Base-by-base conservation (phyloP, 2,888 invertebrate species). In the Notocelia uddmanniana region DNA sequence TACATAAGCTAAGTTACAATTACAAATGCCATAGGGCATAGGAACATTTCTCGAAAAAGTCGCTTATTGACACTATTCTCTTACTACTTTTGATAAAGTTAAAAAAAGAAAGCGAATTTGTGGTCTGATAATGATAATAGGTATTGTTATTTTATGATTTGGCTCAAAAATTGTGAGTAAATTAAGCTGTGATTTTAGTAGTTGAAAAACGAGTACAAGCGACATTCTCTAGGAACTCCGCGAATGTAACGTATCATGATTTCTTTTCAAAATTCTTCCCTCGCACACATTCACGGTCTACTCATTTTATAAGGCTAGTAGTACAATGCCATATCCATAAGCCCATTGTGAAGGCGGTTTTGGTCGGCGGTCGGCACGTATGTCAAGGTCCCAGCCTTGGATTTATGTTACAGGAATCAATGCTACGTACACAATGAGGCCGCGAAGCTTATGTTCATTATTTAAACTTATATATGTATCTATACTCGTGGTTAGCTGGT, bases 381-480 rank as follows among this genome's bases (percentile, higher is more conserved):
- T 86, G 86, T 86, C 89, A 88, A 89, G 90, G 90, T 73, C 77
- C 23, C 71, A 78, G 70, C 89, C 88, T 88, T 86, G 81, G 75
- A 77, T 77, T 58, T 86, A 84, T 83, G 83, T 81, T 76, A 84
- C 80, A 81, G 82, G 82, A 83, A 84, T 85, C 84, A 82, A 81
- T 85, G 79, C 78, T 77, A 13, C 75, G 75, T 75, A 72, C 74
- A 76, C 75, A 76, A 73, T 81, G 70, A 74, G 68, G 74, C 73
- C 76, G 73, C 60, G n/a, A 66, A 69, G 37, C 34, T 19, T 26
- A 18, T 26, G 21, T 31, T 23, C 15, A 3, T 18, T 21, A 59
- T 37, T 59, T 58, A 57, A 55, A 48, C 62, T 45, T 50, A 63
- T 57, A 63, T 57, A 26, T 52, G 9, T 21, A 13, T 11, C 1